Evolutionary conservation across 2,113 vertebrate species (phyloP), one percentile per base, ranked within the genome.

Genomic region (Larimichthys crocea): DNA sequence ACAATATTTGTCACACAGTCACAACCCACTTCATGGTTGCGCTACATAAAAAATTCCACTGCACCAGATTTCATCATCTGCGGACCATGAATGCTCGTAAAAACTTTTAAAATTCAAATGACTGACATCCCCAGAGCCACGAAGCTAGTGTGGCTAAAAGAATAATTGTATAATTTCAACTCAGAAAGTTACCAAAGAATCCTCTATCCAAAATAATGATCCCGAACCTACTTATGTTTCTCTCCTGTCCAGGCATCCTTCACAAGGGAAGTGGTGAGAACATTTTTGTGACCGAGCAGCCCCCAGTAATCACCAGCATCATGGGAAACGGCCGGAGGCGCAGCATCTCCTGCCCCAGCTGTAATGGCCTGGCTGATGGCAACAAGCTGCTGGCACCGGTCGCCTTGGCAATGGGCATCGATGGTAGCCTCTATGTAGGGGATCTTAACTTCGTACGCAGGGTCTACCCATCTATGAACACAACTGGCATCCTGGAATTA

Each of bases 371-470:
- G 5, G 98, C 99, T 0, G 99, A 99, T 69, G 97, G 99, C 84
- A 99, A 99, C 95, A 99, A 99, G 86, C 96, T 99, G 72, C 90
- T 99, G 92, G 98, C 99, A n/a, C 99, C 99, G 0, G 97, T 99
- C 14, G 98, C 97, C n/a, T 95, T 99, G 91, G 97, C 99, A 2
- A 97, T 97, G 79, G 98, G 98, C 66, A 93, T 96, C 3, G 99
- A 99, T 17, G 99, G 98, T 89, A 99, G 99, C 92, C 97, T 99
- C 72, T 99, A 96, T 4, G 97, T 99, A 6, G 98, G 98, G 7
- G 98, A 99, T 92, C 98, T 99, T 92, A 99, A 99, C 91, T 99
- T 98, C 49, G 96, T 99, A 24, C 96, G 98, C 53, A 96, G 98
- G 76, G 97, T 99, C 77, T 99, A 97, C 87, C 98, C 98, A 3